A percentile compares a stretch with the other conserved stretches of the same genome.
phyloP scores from a whole-genome alignment of 1,140 invertebrate genomes.

The Rhizoglyphus robini region DNA sequence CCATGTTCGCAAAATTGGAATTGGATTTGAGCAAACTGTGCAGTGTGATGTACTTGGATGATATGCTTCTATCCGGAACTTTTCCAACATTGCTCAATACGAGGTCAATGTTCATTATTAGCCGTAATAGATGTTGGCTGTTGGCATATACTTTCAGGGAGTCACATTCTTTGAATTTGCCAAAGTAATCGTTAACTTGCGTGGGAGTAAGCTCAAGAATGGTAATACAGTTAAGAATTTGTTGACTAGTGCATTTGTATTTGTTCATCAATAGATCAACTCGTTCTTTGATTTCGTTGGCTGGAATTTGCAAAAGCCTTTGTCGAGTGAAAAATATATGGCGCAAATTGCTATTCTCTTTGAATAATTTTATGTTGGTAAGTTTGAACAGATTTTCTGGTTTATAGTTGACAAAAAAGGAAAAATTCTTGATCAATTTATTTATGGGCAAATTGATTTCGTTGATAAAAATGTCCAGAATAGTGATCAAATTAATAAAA shows the following conservation, averaged over 20 bases:
- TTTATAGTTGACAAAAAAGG: background rate
- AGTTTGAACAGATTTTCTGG: background rate
- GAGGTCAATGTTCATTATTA: constrained; percentile 5
- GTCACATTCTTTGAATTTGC: background rate
- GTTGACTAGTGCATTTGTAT: background rate
- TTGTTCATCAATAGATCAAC: background rate
- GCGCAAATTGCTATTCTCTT: background rate
- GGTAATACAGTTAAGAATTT: background rate
- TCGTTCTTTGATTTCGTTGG: background rate
- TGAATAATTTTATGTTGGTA: background rate
- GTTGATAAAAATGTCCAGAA: background rate
- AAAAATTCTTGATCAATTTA: constrained; percentile 5
- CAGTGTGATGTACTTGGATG: background rate
- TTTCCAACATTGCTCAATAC: background rate
- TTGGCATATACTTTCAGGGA: background rate
- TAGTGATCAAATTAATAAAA: background rate
- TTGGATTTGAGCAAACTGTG: background rate
- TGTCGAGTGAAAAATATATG: background rate
- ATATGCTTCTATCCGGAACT: background rate
- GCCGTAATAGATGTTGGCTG: background rate
- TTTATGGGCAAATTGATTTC: background rate
- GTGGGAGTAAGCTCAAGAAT: background rate
- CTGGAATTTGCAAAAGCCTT: background rate
- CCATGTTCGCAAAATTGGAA: background rate
- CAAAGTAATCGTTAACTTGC: background rate